Conservation (phyloP, 1,140 invertebrate species). For the Macrotrachela quadricornifera region DNA sequence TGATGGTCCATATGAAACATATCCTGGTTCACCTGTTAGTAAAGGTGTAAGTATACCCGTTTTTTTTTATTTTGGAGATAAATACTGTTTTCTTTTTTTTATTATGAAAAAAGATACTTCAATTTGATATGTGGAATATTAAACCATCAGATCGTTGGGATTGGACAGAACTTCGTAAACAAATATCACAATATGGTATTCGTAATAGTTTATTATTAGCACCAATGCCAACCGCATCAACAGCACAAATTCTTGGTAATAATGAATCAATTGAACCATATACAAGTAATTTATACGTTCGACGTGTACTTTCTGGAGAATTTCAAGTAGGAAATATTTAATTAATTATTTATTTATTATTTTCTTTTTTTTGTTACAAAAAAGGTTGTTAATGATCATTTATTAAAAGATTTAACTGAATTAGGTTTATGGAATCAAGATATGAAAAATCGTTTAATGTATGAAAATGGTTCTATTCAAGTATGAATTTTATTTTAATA, state of each 20-base stretch:
- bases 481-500: conserved; percentile 17
- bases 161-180: conserved; percentile 59
- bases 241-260: conserved; percentile 94
- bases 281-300: conserved; percentile 83
- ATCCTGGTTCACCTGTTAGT: conserved; percentile 68
- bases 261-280: conserved; percentile 97
- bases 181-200: conserved; percentile 70
- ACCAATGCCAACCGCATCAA: conserved; percentile 96
- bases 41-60: conserved; percentile 44
- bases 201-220: conserved; percentile 81
- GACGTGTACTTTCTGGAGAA: conserved; percentile 73
- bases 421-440: conserved; percentile 71
- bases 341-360: neutral
- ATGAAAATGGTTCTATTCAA: conserved; percentile 75
- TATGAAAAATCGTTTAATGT: conserved; percentile 86
- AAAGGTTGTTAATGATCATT: conserved; percentile 74
- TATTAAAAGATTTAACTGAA: conserved; percentile 75
- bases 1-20: conserved; percentile 68
- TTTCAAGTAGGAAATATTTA: conserved; percentile 37
- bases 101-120: too few species aligned
- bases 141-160: conserved; percentile 69
- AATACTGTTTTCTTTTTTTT: neutral
- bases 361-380: conserved; percentile 40
- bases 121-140: conserved; percentile 93
- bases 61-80: conserved; percentile 10